phyloP scores from a whole-genome alignment of 2,113 vertebrate species.

The Neotragus pygmaeus region DNA sequence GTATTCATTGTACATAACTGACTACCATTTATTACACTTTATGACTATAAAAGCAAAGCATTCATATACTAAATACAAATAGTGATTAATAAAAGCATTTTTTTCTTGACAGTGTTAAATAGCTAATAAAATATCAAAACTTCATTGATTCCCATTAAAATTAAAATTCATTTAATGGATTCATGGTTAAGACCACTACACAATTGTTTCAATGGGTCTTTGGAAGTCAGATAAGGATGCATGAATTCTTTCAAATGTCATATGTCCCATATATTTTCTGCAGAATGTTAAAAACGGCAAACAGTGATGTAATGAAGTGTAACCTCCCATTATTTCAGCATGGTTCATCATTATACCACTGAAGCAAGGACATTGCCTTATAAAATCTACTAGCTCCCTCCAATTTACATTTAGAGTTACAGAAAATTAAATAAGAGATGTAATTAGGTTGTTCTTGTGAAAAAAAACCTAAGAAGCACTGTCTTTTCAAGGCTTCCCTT shows the following conservation, averaged over 20 bases:
- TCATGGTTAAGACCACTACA: background rate
- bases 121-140: constrained; percentile 29
- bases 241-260: constrained; percentile 5
- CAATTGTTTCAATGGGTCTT: background rate
- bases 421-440: constrained; percentile 40
- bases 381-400: constrained; percentile 3
- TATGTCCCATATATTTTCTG: background rate
- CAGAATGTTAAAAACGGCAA: constrained; percentile 39
- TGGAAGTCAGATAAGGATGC: constrained; percentile 7
- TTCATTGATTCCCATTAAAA: constrained; percentile 47
- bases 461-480: background rate
- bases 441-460: constrained; percentile 17
- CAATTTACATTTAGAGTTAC: constrained; percentile 3
- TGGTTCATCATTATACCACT: background rate
- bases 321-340: constrained; percentile 34
- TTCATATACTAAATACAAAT: constrained; percentile 26
- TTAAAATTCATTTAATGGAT: constrained; percentile 11
- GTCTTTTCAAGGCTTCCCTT: background rate
- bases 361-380: constrained; percentile 7
- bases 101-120: constrained; percentile 31
- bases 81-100: constrained; percentile 36
- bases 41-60: background rate
- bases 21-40: background rate
- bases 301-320: constrained; percentile 32
- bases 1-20: constrained; percentile 37